Evolutionary conservation across 2,888 invertebrate species (phyloP).

Genomic region (Callimorpha dominula): DNA sequence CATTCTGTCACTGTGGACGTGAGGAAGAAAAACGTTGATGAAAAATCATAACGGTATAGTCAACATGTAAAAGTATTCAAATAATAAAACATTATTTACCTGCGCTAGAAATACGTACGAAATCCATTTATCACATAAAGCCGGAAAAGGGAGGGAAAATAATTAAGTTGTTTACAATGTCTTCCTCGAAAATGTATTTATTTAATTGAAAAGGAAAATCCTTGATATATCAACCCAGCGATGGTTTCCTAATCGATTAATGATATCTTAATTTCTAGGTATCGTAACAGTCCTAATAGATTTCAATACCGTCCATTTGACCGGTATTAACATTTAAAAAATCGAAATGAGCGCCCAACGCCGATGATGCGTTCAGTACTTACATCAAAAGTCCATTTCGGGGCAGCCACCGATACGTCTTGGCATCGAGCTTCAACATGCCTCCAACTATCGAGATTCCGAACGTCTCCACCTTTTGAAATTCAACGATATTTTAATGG

Average conservation of each 20-base stretch:
- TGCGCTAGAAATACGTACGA: no score
- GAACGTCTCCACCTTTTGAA: slow-evolving; percentile 77
- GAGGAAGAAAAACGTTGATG: neutral
- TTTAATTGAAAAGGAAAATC: neutral
- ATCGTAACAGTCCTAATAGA: neutral
- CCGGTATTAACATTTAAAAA: slow-evolving; percentile 27
- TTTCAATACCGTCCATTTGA: slow-evolving; percentile 8
- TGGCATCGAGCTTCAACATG: slow-evolving; percentile 53
- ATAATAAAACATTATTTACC: no score
- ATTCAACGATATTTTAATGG: slow-evolving; percentile 86
- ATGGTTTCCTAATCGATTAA: neutral
- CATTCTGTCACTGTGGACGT: neutral
- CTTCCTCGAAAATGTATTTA: neutral
- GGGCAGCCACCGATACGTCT: slow-evolving; percentile 68
- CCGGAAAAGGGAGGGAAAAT: neutral
- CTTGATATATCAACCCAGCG: neutral
- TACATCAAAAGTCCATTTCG: slow-evolving; percentile 84
- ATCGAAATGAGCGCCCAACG: slow-evolving; percentile 30
- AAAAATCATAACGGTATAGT: neutral
- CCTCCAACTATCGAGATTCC: slow-evolving; percentile 64
- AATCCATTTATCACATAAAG: neutral
- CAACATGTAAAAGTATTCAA: no score
- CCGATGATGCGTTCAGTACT: slow-evolving; percentile 62
- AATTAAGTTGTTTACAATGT: neutral
- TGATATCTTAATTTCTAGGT: no score